Percentiles rank a stretch among this genome's conserved stretches.
These are phyloP conservation scores for Cardinalis cardinalis DNA, from an alignment of 2,113 vertebrate species.

Conservation along the genomic window DNA sequence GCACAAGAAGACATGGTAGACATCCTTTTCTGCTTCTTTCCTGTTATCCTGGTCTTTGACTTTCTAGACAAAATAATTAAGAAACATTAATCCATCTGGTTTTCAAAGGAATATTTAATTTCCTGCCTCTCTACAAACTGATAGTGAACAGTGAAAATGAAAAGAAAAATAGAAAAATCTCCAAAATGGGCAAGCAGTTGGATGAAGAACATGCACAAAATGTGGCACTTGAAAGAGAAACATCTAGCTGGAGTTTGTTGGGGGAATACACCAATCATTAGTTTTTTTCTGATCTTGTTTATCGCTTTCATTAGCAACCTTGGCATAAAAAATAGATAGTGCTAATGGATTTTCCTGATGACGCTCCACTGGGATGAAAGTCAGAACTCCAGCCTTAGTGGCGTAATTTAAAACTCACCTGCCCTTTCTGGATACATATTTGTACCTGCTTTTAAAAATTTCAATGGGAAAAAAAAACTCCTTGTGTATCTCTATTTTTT, in stretches of 20 bases:
- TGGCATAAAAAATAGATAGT: background rate
- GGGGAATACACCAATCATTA: background rate
- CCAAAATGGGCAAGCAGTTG: background rate
- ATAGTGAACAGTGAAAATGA: background rate
- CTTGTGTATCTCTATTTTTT: background rate
- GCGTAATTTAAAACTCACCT: background rate
- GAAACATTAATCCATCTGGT: background rate
- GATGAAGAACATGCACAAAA: background rate
- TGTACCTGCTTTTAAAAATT: background rate
- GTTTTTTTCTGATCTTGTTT: conserved; percentile 40
- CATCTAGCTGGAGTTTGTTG: background rate
- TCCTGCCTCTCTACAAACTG: background rate
- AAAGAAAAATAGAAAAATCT: background rate
- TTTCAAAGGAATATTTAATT: background rate
- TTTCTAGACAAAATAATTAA: background rate
- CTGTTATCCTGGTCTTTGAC: background rate
- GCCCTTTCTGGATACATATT: background rate
- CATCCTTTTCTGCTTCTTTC: background rate
- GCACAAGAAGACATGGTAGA: background rate
- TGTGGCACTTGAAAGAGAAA: background rate
- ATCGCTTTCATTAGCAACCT: background rate
- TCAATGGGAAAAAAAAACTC: background rate
- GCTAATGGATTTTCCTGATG: conserved; percentile 39
- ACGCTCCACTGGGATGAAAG: background rate
- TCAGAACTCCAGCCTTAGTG: background rate